A percentile compares a stretch with the other conserved stretches of the same genome.
phyloP scores from a whole-genome alignment of 2,888 invertebrate species.

The Acronicta aceris region DNA sequence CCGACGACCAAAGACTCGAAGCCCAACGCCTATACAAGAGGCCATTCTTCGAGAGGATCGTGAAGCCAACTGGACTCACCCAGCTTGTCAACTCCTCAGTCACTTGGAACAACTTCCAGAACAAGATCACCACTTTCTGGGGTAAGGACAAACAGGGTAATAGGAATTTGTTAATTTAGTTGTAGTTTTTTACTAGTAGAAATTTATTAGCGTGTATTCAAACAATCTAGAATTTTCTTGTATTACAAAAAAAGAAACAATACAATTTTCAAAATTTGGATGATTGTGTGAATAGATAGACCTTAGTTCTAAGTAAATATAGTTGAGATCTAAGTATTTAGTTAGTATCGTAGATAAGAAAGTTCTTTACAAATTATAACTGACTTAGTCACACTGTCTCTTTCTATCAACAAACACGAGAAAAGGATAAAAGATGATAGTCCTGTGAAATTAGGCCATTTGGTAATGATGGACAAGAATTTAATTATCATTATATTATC shows the following conservation, averaged over 20 bases:
- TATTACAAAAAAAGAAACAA: too few species aligned
- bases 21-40: conserved; percentile 90
- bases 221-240: too few species aligned
- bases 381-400: too few species aligned
- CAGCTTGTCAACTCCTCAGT: conserved; percentile 73
- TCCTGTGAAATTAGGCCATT: too few species aligned
- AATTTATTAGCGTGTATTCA: too few species aligned
- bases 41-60: conserved; percentile 88
- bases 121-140: conserved; percentile 68
- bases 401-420: too few species aligned
- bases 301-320: conserved; percentile 3
- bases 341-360: too few species aligned
- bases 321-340: background rate
- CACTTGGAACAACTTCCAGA: conserved; percentile 74
- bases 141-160: conserved; percentile 66
- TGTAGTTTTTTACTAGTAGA: background rate
- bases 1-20: conserved; percentile 90
- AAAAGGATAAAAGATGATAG: too few species aligned
- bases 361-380: too few species aligned
- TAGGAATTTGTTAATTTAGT: conserved; percentile 71
- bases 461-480: too few species aligned
- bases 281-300: conserved; percentile 2
- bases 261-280: too few species aligned
- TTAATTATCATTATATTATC: too few species aligned
- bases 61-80: conserved; percentile 70